phyloP scores from a whole-genome alignment of 2,113 vertebrate species.

The Lonchura striata region DNA sequence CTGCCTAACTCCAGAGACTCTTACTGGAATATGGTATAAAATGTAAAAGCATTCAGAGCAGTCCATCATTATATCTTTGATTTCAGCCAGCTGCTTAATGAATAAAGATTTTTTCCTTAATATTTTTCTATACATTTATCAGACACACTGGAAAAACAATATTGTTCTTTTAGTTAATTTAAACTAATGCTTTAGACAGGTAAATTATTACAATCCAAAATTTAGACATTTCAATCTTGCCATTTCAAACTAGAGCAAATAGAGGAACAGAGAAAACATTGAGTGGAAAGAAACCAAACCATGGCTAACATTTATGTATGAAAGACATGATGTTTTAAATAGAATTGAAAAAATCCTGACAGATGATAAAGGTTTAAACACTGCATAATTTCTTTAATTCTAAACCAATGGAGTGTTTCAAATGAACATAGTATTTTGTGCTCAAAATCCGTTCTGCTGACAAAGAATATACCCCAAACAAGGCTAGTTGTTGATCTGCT shows the following conservation, averaged over 20 bases:
- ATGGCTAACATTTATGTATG: not conserved
- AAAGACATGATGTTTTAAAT: not conserved
- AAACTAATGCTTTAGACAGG: not conserved
- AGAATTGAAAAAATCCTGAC: not conserved
- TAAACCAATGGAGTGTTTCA: not conserved
- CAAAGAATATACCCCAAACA: not conserved
- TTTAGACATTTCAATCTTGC: not conserved
- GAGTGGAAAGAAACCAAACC: not conserved
- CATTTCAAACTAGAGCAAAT: not conserved
- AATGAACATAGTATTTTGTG: not conserved
- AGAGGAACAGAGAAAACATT: not conserved
- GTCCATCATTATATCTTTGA: not conserved
- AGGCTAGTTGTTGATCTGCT: not conserved
- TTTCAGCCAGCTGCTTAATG: not conserved
- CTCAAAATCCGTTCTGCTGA: not conserved
- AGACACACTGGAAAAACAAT: not conserved
- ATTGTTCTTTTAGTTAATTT: not conserved
- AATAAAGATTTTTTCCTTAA: not conserved
- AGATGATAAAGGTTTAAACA: not conserved
- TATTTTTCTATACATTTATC: not conserved
- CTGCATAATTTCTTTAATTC: not conserved
- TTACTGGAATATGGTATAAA: not conserved
- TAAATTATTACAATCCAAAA: not conserved
- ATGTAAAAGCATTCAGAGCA: not conserved
- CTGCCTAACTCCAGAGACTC: not conserved